Conservation (phyloP, 2,113 vertebrate genomes). For the Chionis minor region DNA sequence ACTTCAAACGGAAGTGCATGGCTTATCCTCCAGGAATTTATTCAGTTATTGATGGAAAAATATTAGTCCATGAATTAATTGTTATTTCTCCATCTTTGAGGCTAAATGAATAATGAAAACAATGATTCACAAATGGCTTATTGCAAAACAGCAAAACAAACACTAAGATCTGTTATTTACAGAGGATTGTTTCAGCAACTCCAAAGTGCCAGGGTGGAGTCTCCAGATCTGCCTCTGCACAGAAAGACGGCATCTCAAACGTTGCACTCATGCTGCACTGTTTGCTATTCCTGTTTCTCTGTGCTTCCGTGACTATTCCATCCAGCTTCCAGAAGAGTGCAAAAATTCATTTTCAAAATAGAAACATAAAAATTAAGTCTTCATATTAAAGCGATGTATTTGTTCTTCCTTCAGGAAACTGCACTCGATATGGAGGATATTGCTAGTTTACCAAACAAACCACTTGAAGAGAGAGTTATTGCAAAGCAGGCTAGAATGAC, state of each 20-base stretch:
- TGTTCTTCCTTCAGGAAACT: neutral
- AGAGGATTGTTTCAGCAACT: neutral
- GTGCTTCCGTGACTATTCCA: neutral
- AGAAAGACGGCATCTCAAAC: neutral
- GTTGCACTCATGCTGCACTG: rapidly evolving
- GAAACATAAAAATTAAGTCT: neutral
- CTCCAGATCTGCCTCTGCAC: neutral
- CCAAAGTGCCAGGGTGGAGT: neutral
- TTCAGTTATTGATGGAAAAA: neutral
- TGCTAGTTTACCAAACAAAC: neutral
- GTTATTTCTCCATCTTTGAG: neutral
- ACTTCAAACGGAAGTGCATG: neutral
- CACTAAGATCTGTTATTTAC: neutral
- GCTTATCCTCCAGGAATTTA: neutral
- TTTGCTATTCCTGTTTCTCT: neutral
- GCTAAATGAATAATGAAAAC: neutral
- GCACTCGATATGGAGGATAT: neutral
- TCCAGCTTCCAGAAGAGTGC: neutral
- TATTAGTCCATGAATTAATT: neutral
- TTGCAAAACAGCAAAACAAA: neutral
- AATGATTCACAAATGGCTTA: neutral
- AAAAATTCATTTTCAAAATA: neutral
- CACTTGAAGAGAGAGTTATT: neutral
- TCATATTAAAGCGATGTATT: neutral
- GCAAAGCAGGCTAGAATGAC: neutral